A percentile compares a stretch with the other conserved stretches of the same genome.
phyloP scores from a whole-genome alignment of 2,888 invertebrate genomes.

The Hypercompe scribonia region DNA sequence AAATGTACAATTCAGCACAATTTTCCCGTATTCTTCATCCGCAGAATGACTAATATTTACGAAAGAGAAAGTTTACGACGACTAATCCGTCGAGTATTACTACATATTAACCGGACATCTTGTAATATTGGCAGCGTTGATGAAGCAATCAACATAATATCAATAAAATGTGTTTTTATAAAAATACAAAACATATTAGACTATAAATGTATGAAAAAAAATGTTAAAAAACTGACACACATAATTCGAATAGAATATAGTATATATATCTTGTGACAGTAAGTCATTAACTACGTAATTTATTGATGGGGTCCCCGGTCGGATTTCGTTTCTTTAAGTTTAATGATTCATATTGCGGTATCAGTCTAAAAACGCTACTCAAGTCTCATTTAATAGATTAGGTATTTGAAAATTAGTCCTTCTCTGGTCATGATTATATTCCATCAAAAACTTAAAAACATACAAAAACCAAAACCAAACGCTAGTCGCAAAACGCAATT shows the following conservation, averaged over 20 bases:
- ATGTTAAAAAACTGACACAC: slow-evolving; percentile 17
- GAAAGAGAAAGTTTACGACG: slow-evolving; percentile 42
- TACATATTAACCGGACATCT: slow-evolving; percentile 22
- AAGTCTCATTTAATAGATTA: slow-evolving; percentile 17
- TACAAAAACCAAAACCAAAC: neutral
- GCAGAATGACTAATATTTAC: slow-evolving; percentile 29
- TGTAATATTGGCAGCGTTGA: slow-evolving; percentile 17
- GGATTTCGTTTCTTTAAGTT: slow-evolving; percentile 24
- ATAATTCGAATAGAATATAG: slow-evolving; percentile 24
- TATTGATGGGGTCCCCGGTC: slow-evolving; percentile 25
- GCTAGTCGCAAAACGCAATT: neutral
- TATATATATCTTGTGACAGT: slow-evolving; percentile 22
- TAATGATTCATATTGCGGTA: slow-evolving; percentile 21
- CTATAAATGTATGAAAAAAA: slow-evolving; percentile 21
- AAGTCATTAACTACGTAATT: slow-evolving; percentile 36
- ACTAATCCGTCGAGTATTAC: slow-evolving; percentile 28
- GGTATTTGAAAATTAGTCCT: neutral
- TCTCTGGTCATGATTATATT: neutral
- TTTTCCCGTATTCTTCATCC: slow-evolving; percentile 47
- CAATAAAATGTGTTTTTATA: slow-evolving; percentile 3
- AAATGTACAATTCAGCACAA: slow-evolving; percentile 54
- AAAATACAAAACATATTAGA: slow-evolving; percentile 11
- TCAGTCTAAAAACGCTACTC: slow-evolving; percentile 23
- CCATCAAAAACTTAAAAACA: neutral
- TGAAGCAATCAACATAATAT: slow-evolving; percentile 6